These are phyloP conservation scores for Macrobrachium nipponense DNA, from an alignment of 1,140 invertebrate species.

Conservation along the genomic window DNA sequence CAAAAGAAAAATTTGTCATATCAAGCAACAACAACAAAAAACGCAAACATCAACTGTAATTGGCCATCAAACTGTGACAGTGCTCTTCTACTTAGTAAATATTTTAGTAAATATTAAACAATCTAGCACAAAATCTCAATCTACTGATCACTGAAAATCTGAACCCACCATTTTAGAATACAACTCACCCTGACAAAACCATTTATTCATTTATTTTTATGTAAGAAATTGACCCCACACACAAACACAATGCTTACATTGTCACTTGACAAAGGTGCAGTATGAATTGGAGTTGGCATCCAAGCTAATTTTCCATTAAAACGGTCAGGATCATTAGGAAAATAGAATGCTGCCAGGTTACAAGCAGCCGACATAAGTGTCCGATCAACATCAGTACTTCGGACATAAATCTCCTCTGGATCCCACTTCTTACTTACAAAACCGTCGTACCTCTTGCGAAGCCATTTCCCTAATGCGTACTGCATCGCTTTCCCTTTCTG, in stretches of 20 bases:
- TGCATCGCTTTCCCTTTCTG: constrained; percentile 51
- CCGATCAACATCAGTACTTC: constrained; percentile 68
- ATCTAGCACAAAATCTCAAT: neutral
- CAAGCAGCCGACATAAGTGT: constrained; percentile 69
- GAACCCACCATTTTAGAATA: too few species aligned
- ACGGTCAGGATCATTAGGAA: neutral
- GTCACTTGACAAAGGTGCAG: constrained; percentile 12
- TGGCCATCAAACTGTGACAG: too few species aligned
- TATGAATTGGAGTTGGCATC: constrained; percentile 56
- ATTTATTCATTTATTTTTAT: neutral
- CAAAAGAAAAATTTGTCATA: too few species aligned
- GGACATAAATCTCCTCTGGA: constrained; percentile 66
- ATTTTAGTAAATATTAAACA: neutral
- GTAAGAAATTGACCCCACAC: neutral
- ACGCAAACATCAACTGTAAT: too few species aligned
- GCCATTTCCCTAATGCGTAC: constrained; percentile 47
- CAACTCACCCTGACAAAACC: too few species aligned
- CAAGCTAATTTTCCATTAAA: constrained; percentile 43
- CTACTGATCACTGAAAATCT: neutral
- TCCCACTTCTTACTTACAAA: constrained; percentile 32
- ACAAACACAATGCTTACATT: neutral
- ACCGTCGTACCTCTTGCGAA: constrained; percentile 30
- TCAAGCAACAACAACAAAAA: too few species aligned
- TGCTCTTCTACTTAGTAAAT: neutral
- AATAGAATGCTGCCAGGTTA: constrained; percentile 57